Base-by-base conservation (phyloP, 2,888 invertebrate genomes). In the Drosophila mayaguana region DNA sequence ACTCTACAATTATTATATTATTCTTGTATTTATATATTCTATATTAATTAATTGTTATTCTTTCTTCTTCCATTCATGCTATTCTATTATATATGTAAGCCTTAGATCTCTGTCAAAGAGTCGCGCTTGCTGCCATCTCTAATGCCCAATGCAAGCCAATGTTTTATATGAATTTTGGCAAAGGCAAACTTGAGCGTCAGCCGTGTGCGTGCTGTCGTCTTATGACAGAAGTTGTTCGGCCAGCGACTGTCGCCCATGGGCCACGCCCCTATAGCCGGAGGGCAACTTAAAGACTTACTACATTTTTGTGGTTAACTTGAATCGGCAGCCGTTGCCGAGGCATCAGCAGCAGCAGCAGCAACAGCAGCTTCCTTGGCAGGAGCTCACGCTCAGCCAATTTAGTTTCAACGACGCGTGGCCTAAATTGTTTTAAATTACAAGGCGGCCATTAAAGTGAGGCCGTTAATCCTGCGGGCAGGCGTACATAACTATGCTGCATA, bases 381-480 rank as follows among this genome's bases (percentile, higher is more conserved):
- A 36, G 61, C 66, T 56, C 69, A 65, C 64, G 70, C 66, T 64
- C 59, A 61, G 57, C 71, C 78, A 78, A 78, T 75, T 78, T 79
- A 66, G 76, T 63, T 79, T 60, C 67, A 68, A 63, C 72, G 77
- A 72, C 81, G 83, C 88, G 88, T 85, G 87, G 73, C 83, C 77
- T 77, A 86, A 86, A 88, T 88, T 87, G 84, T 84, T 88, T 88
- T 84, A 86, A 88, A 88, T 88, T 88, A 78, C 84, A 86, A 78
- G 81, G 77, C 80, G 78, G 51, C 72, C 68, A 78, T 78, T 78
- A 78, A 78, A 75, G 46, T 64, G 45, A 75, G 70, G 71, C 73
- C 78, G 78, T 65, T 82, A 83, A 83, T 86, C 86, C 75, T 63
- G 63, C 55, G 60, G 61, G 53, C 66, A 62, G 28, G 63, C 65